Percentiles rank a stretch among this genome's conserved stretches.
These are phyloP conservation scores for Puffinus mauretanicus DNA, from an alignment of 2,113 vertebrate species.

Conservation along the genomic window DNA sequence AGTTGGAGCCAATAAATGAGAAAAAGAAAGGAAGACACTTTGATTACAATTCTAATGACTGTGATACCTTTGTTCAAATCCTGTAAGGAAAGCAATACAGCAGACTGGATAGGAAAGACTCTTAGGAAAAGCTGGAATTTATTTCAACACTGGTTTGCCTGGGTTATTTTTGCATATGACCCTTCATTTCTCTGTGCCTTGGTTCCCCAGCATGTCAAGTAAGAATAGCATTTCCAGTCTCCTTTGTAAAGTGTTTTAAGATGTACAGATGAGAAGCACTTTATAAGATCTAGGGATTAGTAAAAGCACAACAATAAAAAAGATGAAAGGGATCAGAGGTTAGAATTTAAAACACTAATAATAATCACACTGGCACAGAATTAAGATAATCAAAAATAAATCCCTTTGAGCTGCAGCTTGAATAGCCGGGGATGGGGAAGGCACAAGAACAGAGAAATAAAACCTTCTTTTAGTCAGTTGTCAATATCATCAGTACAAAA, in stretches of 20 bases:
- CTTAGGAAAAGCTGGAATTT: not conserved
- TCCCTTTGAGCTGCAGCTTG: constrained; percentile 35
- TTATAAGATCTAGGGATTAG: constrained; percentile 29
- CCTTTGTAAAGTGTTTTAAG: not conserved
- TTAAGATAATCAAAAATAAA: constrained; percentile 51
- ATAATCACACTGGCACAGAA: constrained; percentile 27
- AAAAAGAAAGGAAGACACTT: not conserved
- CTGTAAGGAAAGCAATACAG: not conserved
- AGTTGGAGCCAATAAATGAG: not conserved
- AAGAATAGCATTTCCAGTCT: not conserved
- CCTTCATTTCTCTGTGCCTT: not conserved
- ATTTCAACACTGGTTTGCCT: not conserved
- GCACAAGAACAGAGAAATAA: constrained; percentile 11
- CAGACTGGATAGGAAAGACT: not conserved
- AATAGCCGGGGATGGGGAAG: not conserved
- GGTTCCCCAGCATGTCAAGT: not conserved
- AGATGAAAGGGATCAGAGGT: constrained; percentile 36
- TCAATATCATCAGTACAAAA: constrained; percentile 49
- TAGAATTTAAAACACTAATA: constrained; percentile 56
- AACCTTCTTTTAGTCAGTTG: constrained; percentile 1
- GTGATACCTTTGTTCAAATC: not conserved
- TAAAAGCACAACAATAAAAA: constrained; percentile 41
- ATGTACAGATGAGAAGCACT: not conserved
- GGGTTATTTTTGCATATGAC: not conserved
- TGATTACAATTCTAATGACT: not conserved